Base-by-base conservation (phyloP, 2,888 invertebrate genomes). In the Drosophila barbarae region DNA sequence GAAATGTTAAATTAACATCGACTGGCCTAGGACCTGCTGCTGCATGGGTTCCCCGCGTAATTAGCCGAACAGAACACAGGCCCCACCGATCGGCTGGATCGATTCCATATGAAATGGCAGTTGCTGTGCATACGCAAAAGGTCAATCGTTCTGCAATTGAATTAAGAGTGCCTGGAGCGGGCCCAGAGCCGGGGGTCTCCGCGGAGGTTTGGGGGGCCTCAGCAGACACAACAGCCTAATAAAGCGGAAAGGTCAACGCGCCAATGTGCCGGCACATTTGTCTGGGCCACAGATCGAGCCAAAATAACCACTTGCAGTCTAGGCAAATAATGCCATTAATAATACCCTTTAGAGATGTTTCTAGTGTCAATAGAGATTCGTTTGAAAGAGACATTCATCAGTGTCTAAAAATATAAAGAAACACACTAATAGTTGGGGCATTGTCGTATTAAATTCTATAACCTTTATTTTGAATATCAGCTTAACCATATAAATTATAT, bases 1-100 rank as follows among this genome's bases (percentile, higher is more conserved):
- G 86, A 82, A 84, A 85, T 76, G 83, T 82, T 84, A 72, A 82
- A 73, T 73, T 81, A 70, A 72, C 74, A 83, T 69, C 57, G 51
- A 5, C 47, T 47, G 39, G 63, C 28, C 54, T 56, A 78, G 85
- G 75, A 74, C 66, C 65, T 42, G 42, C 42, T 15, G 26, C 26
- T 5, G 42, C 42, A 59, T 26, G 32, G 6, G 28, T 21, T 54
- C 28, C 39, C 41, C 46, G 66, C 60, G 63, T 79, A 84, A 79
- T 79, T 82, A 84, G 77, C 56, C 50, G 34, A 42, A 50, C 55
- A 54, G 64, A 71, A 71, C 71, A 46, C 26, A 21, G 32, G 44
- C 50, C 32, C 5, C 23, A 12, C 9, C 32, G 51, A 28, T 18
- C 35, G 46, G 18, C 5, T 9, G 13, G 28, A 32, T 47, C 34